Base-by-base conservation (phyloP, 2,888 invertebrate genomes). In the Pachymerium ferrugineum region DNA sequence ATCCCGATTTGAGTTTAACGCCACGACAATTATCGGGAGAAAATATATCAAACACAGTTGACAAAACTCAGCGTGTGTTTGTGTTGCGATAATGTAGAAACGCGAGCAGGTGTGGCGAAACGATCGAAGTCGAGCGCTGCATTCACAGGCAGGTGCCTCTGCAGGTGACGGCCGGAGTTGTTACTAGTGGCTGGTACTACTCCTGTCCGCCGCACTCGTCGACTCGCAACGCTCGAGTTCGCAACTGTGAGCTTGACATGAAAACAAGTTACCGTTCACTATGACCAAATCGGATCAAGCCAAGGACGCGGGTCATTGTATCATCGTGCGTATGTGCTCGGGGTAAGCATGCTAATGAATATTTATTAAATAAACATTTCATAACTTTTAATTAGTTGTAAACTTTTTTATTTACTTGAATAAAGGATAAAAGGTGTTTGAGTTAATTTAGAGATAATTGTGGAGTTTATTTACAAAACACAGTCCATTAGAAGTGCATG, bases 81-180 rank as follows among this genome's bases (percentile, higher is more conserved):
- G 47, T 47, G 47, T 16, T n/a, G 47, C 16, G 47, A 47, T 47
- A 47, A 47, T 47, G 47, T 47, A 47, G 16, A 47, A n/a, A 22
- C 47, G 47, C 22, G 47, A 22, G 47, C 47, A 47, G 47, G 47
- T 62, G 62, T 62, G 62, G 62, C n/a, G 28, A 62, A 62, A 62
- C 62, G 62, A 62, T 62, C 62, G 62, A 62, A 62, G 25, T 62
- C 62, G 62, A 62, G 62, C 62, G 62, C 62, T 28, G 62, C 62
- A 62, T 62, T 62, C 62, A 62, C 62, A 62, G 22, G 62, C 62
- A 62, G 62, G 62, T 62, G 62, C 62, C 62, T 62, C 62, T 62
- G 62, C 62, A 62, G 62, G 62, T 62, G 62, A 62, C 62, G 62
- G 62, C 62, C n/a, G n/a, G 62, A 62, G 62, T 62, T 62, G 62